These are phyloP conservation scores for Congeria kusceri DNA, from an alignment of 2,888 invertebrate genomes.

Conservation along the genomic window DNA sequence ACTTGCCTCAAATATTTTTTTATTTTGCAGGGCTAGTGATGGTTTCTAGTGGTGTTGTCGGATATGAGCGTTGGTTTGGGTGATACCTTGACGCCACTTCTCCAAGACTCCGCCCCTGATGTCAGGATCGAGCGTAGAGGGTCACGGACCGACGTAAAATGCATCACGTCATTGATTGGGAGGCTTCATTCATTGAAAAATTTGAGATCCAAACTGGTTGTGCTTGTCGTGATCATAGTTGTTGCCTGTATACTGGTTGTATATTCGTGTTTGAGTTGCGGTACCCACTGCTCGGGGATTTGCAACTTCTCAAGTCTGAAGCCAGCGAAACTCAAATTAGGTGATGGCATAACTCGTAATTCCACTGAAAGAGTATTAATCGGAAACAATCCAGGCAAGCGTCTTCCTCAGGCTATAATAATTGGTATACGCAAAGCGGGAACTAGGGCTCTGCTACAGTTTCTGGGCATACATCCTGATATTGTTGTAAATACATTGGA, in stretches of 20 bases:
- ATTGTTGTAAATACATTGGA: conserved; percentile 97
- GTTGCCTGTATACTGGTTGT: conserved; percentile 17
- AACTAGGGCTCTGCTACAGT: conserved; percentile 85
- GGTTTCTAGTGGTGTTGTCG: no score
- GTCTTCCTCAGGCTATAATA: conserved; percentile 85
- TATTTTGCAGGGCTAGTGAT: no score
- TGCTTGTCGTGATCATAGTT: conserved; percentile 16
- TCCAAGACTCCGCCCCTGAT: no score
- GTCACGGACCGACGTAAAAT: no score
- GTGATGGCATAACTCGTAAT: no score
- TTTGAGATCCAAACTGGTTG: conserved; percentile 29
- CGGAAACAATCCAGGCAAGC: conserved; percentile 37
- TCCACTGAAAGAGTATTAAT: no score
- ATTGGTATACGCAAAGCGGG: conserved; percentile 86
- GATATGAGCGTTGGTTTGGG: no score
- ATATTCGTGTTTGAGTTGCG: conserved; percentile 22
- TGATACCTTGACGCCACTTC: no score
- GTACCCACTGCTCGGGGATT: conserved; percentile 11
- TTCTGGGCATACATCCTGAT: conserved; percentile 86
- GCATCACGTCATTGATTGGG: no score
- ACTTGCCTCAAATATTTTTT: no score
- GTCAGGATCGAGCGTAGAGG: conserved; percentile 4
- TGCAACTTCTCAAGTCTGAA: conserved; percentile 17
- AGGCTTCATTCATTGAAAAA: conserved; percentile 30
- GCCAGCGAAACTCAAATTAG: not conserved